Evolutionary conservation across 2,888 invertebrate species (phyloP), one percentile per base, ranked within the genome.

Genomic region (Drosophila atripex): DNA sequence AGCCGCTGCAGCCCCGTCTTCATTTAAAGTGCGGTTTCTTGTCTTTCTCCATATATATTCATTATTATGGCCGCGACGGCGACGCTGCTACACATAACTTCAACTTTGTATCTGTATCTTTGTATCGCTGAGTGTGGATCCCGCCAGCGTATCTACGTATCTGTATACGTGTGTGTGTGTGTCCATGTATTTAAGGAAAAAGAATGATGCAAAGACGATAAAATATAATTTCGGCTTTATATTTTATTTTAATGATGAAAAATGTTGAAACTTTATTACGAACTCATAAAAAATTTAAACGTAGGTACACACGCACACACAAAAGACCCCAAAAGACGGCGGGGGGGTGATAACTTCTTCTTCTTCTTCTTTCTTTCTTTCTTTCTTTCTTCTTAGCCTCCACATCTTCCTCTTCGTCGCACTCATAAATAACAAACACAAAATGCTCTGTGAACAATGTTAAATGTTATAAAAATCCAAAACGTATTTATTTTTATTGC

Each of bases 181-280:
- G 75, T 41, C 60, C 76, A 66, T 79, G 80, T 86, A 87, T 86
- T 86, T 87, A 86, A 85, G 87, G 83, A 77, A 85, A 77, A 82
- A 84, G 83, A 88, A 82, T 80, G 85, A 88, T 86, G 87, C 85
- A 79, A 87, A 86, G 89, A 89, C 89, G 88, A 89, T 89, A 89
- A 89, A 89, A 89, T 89, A 88, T 89, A 89, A 88, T 89, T 89
- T 89, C 86, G 88, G 87, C 88, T 88, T 89, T 88, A 89, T 76
- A 78, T 89, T 88, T 89, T 90, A 90, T 90, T 90, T 90, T 90
- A 90, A 90, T 90, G 90, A 90, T 90, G 90, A 90, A 90, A 90
- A 89, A 90, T 89, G 90, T 89, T 90, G 82, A 86, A 89, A 90
- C 82, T 89, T 89, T 89, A 89, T 89, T 89, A 89, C 84, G 87